Conservation (phyloP, 2,797 vertebrate species). For the Alauda arvensis region DNA sequence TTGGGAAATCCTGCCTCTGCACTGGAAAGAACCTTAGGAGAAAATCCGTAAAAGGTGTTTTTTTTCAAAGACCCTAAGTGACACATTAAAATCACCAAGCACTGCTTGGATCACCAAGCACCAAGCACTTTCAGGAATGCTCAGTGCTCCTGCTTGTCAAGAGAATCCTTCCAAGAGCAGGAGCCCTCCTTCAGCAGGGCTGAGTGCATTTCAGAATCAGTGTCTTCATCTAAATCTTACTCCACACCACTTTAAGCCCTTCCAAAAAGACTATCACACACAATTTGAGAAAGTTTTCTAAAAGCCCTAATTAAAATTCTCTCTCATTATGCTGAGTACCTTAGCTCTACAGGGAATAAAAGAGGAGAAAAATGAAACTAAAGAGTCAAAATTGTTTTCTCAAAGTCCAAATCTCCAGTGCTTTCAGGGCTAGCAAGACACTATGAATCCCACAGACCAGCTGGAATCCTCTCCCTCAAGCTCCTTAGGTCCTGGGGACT, state of each 20-base stretch:
- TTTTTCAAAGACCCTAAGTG: neutral
- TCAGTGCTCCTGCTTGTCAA: neutral
- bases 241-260: accelerated
- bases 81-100: neutral
- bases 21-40: neutral
- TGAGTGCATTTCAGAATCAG: accelerated
- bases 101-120: too few relatives aligned
- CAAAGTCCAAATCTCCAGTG: neutral
- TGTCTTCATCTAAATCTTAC: accelerated
- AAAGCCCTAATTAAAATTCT: neutral
- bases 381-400: neutral
- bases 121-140: neutral
- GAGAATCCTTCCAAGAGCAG: neutral
- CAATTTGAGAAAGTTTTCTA: neutral
- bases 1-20: neutral
- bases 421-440: neutral
- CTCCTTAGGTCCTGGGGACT: accelerated
- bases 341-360: neutral
- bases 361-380: accelerated
- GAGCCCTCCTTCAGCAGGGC: neutral
- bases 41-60: neutral
- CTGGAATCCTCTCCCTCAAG: neutral
- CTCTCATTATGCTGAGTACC: neutral
- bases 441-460: accelerated
- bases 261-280: neutral